Conservation (phyloP, 2,797 vertebrate species). For the Coracias cyanogaster region DNA sequence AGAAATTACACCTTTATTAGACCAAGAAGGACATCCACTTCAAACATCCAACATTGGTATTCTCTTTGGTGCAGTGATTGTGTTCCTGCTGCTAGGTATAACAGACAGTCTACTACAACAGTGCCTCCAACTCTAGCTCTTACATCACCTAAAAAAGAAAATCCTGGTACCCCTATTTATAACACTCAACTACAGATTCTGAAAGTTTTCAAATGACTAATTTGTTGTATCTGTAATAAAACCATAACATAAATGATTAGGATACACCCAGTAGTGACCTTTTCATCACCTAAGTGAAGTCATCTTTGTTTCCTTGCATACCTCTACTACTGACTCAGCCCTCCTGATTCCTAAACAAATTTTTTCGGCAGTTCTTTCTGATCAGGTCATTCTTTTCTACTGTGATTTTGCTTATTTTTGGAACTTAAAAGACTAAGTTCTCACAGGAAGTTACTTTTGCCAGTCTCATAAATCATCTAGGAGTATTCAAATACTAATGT, state of each 20-base stretch:
- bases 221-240: not conserved
- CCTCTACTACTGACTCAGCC: not conserved
- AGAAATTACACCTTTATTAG: not conserved
- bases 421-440: not conserved
- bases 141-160: not conserved
- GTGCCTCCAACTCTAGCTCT: not conserved
- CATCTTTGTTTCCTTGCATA: not conserved
- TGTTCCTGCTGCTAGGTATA: not conserved
- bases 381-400: not conserved
- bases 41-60: not conserved
- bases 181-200: not conserved
- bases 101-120: not conserved
- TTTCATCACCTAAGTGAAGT: not conserved
- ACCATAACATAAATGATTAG: not conserved
- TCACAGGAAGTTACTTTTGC: not conserved
- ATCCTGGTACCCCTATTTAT: not conserved
- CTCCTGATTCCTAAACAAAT: not conserved
- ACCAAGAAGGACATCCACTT: not conserved
- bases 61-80: not conserved
- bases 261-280: not conserved
- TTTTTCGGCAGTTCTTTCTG: not conserved
- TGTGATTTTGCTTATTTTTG: not conserved
- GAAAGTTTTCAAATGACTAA: not conserved
- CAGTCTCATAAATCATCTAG: not conserved
- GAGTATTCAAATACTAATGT: not conserved